Conservation (phyloP, 2,888 invertebrate genomes). For the Sinopyrophorus schimmeli region DNA sequence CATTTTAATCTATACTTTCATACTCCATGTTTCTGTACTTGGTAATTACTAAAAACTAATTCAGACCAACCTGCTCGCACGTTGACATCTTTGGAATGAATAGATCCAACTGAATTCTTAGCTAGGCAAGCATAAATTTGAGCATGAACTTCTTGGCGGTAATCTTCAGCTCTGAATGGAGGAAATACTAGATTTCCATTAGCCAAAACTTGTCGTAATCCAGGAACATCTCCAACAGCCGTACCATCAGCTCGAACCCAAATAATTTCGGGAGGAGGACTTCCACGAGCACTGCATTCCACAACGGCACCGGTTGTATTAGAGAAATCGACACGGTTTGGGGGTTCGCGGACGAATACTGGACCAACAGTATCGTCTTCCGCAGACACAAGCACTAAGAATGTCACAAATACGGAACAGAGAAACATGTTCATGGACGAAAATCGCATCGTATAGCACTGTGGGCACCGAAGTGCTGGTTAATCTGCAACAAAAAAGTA, state of each 20-base stretch:
- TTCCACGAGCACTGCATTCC: slow-evolving; percentile 89
- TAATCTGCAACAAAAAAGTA: slow-evolving; percentile 6
- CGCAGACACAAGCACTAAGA: slow-evolving; percentile 22
- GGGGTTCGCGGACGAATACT: slow-evolving; percentile 89
- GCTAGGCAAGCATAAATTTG: slow-evolving; percentile 93
- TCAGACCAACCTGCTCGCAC: slow-evolving; percentile 86
- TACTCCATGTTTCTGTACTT: background rate
- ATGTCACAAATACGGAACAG: slow-evolving; percentile 13
- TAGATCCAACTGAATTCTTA: slow-evolving; percentile 84
- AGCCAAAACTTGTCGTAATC: slow-evolving; percentile 69
- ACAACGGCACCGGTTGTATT: slow-evolving; percentile 92
- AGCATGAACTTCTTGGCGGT: slow-evolving; percentile 91
- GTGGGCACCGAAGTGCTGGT: slow-evolving; percentile 3
- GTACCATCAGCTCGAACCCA: slow-evolving; percentile 92
- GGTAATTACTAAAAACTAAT: slow-evolving; percentile 3
- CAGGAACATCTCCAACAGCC: slow-evolving; percentile 89
- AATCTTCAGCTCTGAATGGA: slow-evolving; percentile 92
- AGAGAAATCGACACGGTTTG: slow-evolving; percentile 89
- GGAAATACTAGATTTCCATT: slow-evolving; percentile 94
- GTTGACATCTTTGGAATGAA: slow-evolving; percentile 90
- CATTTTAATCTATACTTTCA: background rate
- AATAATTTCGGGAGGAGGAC: slow-evolving; percentile 88
- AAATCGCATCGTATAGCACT: slow-evolving; percentile 13
- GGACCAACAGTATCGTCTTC: slow-evolving; percentile 67
- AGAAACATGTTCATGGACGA: slow-evolving; percentile 13